Base-by-base conservation (phyloP, 2,888 invertebrate species). In the Stomorhina lunata region DNA sequence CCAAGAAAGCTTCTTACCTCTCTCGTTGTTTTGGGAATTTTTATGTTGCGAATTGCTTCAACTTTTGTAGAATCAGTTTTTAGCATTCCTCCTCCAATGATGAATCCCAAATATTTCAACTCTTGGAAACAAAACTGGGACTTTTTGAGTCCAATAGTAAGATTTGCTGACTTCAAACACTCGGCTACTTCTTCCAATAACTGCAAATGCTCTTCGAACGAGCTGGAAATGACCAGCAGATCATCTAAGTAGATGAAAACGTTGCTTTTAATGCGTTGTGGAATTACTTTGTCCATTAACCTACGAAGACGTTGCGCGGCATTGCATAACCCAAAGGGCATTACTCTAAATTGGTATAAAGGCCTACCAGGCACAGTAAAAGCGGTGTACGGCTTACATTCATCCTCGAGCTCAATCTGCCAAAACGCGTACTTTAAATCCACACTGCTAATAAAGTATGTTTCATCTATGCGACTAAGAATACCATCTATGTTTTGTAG, bases 371-470 rank as follows among this genome's bases (percentile, higher is more conserved):
- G 40, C 1, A 61, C 61, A 0, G 61, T 61, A n/a, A 80, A 80
- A 0, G 79, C 73, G 10, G 59, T 63, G 43, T 32, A 55, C 20
- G 72, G 59, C 22, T 57, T 68, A 43, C 50, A 50, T 17, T 63
- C 34, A n/a, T 48, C 45, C 9, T 73, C 73, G 6, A 75, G 37
- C 34, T 68, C 69, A 6, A 78, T 78, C n/a, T 69, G 69, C 32
- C 32, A 2, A 10, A 32, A 32, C 1, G 32, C 32, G 32, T 32
- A 32, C 10, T 65, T 73, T 5, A 79, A 50, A n/a, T 80, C 80
- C 81, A 88, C 86, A 4, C 69, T 63, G 0, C 85, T 66, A 0
- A 89, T 76, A 15, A 84, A 84, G 22, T 85, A 84, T 17, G 88
- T 53, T 1, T 87, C 85, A 7, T 78, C 59, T 4, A 27, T n/a